Evolutionary conservation across 2,797 vertebrate species (phyloP).

Genomic region (Hyperoplus immaculatus): DNA sequence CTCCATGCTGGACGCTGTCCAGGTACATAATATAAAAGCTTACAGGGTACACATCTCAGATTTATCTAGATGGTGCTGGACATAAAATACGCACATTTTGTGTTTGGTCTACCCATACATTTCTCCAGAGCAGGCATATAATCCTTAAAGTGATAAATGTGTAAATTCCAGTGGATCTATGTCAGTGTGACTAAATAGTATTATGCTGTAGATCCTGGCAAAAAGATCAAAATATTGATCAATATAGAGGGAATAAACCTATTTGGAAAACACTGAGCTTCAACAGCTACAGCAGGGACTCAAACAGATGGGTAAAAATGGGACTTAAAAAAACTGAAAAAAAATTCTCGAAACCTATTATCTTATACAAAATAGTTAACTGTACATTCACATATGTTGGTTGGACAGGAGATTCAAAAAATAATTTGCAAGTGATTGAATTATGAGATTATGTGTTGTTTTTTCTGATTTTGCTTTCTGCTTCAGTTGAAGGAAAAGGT

Average conservation of each 20-base stretch:
- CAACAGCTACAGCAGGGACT: not conserved
- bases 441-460: not conserved
- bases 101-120: not conserved
- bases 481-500: conserved; percentile 95
- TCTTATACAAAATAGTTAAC: not conserved
- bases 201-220: conserved; percentile 19
- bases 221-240: conserved; percentile 9
- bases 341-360: not conserved
- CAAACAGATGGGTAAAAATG: not conserved
- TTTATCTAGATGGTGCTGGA: conserved; percentile 13
- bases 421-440: too few species aligned
- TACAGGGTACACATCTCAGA: not conserved
- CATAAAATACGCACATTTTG: not conserved
- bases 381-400: not conserved
- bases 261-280: not conserved
- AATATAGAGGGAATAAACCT: not conserved
- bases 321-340: not conserved
- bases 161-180: not conserved
- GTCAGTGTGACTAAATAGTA: not conserved
- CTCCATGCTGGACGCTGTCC: conserved; percentile 90
- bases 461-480: conserved; percentile 16
- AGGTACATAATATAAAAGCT: conserved; percentile 80
- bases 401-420: not conserved
- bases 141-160: not conserved
- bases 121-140: not conserved